A percentile compares a stretch with the other conserved stretches of the same genome.
Evolutionary conservation across 2,797 vertebrate genomes (phyloP).

Genomic region (Sebastes itinus): DNA sequence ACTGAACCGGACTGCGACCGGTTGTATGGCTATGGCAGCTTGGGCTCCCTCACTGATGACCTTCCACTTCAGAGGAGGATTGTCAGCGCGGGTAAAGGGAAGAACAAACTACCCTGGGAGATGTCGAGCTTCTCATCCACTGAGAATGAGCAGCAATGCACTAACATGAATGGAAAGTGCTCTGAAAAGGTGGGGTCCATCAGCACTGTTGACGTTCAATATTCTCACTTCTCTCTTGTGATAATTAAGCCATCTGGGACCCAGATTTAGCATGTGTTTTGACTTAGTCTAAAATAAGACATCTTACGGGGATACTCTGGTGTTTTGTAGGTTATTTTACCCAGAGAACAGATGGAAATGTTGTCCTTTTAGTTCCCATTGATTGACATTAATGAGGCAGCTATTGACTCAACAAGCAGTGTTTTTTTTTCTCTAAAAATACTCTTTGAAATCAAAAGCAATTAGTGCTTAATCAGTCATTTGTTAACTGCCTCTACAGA

Average conservation of each 20-base stretch:
- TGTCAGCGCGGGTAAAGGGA: slow-evolving; percentile 91
- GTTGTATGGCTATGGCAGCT: slow-evolving; percentile 71
- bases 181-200: slow-evolving; percentile 75
- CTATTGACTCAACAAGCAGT: slow-evolving; percentile 2
- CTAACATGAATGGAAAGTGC: slow-evolving; percentile 59
- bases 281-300: not conserved
- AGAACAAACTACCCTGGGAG: slow-evolving; percentile 95
- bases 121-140: slow-evolving; percentile 67
- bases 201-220: not conserved
- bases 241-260: slow-evolving; percentile 4
- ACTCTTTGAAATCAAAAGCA: slow-evolving; percentile 10
- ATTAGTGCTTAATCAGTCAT: slow-evolving; percentile 19
- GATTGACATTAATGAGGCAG: slow-evolving; percentile 10
- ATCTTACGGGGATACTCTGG: not conserved
- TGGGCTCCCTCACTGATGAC: slow-evolving; percentile 69
- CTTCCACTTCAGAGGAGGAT: slow-evolving; percentile 83
- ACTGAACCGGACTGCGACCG: slow-evolving; percentile 69
- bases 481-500: not conserved
- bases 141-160: slow-evolving; percentile 66
- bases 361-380: slow-evolving; percentile 11
- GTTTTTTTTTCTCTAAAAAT: slow-evolving; percentile 19
- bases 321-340: not conserved
- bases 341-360: not conserved
- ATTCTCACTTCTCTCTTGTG: slow-evolving; percentile 13
- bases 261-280: not conserved